phyloP scores from a whole-genome alignment of 64 coral and sea anemone genomes.

The Stichodactyla helianthus region DNA sequence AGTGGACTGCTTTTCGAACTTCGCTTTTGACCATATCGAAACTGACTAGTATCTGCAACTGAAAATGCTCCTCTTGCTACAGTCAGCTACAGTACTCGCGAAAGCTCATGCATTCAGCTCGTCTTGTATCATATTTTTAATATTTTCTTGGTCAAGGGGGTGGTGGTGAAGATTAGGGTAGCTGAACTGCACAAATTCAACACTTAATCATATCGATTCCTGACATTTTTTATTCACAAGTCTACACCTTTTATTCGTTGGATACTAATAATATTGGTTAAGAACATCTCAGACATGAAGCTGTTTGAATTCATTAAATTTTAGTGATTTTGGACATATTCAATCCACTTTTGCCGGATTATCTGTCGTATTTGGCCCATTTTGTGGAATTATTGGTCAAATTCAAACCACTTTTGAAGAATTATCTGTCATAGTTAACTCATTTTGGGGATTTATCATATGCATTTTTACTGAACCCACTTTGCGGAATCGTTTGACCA shows the following conservation, averaged over 20 bases:
- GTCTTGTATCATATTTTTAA: not conserved
- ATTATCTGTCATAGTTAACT: not conserved
- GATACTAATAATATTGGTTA: not conserved
- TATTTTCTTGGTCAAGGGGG: not conserved
- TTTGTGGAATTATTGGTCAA: not conserved
- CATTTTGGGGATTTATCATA: too few species aligned
- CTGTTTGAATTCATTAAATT: not conserved
- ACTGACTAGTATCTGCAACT: not conserved
- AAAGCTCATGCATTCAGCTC: not conserved
- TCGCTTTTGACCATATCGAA: not conserved
- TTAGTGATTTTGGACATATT: not conserved
- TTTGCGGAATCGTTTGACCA: too few species aligned
- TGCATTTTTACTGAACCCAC: too few species aligned
- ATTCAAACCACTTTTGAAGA: not conserved
- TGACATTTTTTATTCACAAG: not conserved
- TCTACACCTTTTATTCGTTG: not conserved
- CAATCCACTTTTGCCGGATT: too few species aligned
- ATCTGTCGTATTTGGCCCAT: not conserved
- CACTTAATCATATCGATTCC: not conserved
- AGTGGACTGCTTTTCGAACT: not conserved
- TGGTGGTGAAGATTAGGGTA: not conserved
- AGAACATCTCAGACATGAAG: not conserved
- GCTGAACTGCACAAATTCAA: not conserved
- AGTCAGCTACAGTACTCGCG: not conserved
- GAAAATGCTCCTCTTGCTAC: not conserved